These are phyloP conservation scores for Limnodromus scolopaceus DNA, from an alignment of 2,797 vertebrate genomes.

Conservation along the genomic window DNA sequence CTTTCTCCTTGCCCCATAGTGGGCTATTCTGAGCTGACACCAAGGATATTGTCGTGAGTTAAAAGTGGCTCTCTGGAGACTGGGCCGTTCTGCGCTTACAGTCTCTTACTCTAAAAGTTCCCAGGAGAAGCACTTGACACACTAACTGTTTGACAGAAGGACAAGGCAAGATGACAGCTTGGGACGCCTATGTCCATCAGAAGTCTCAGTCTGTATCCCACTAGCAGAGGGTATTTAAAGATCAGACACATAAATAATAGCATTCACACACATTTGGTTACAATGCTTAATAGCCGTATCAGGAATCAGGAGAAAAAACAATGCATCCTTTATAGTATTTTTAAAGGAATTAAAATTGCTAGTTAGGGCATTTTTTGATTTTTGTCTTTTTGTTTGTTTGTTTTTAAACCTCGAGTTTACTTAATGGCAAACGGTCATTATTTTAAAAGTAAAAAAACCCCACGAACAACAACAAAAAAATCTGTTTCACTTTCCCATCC, in stretches of 20 bases:
- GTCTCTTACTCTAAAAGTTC: slow-evolving; percentile 46
- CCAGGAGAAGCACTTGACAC: slow-evolving; percentile 59
- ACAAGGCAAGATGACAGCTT: slow-evolving; percentile 68
- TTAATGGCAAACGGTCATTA: not conserved
- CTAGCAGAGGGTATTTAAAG: slow-evolving; percentile 65
- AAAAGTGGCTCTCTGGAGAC: slow-evolving; percentile 74
- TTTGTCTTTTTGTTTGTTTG: not conserved
- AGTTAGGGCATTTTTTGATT: not conserved
- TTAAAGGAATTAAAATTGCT: not conserved
- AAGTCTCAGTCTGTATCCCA: slow-evolving; percentile 48
- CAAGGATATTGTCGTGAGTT: slow-evolving; percentile 63
- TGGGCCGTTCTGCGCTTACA: slow-evolving; percentile 10
- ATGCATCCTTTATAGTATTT: slow-evolving; percentile 23
- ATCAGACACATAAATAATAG: slow-evolving; percentile 63
- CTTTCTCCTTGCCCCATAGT: slow-evolving; percentile 71
- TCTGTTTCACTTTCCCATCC: not conserved
- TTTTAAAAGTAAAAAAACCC: not conserved
- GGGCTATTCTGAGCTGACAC: slow-evolving; percentile 75
- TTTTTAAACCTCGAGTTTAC: not conserved
- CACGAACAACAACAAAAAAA: not conserved
- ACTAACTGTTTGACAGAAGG: slow-evolving; percentile 70
- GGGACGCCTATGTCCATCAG: slow-evolving; percentile 48
- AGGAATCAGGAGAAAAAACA: slow-evolving; percentile 50
- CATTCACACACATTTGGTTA: slow-evolving; percentile 50
- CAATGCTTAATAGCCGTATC: slow-evolving; percentile 38